Evolutionary conservation across 2,888 invertebrate species (phyloP).

Genomic region (Germaria angustata): DNA sequence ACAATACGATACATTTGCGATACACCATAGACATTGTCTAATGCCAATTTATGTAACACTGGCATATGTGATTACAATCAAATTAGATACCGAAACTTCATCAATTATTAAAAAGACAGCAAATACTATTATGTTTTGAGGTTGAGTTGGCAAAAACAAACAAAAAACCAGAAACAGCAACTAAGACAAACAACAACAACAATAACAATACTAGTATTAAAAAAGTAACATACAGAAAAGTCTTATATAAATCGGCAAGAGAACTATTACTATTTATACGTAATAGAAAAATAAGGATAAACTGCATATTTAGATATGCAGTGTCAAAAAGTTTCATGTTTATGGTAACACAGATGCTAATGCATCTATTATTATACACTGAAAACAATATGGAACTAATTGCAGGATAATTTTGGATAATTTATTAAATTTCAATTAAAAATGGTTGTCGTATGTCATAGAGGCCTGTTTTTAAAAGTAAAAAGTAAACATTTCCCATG

Average conservation of each 20-base stretch:
- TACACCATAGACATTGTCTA: slow-evolving; percentile 66
- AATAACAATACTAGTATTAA: not conserved
- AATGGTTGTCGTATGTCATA: no score
- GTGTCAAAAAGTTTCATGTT: slow-evolving; percentile 67
- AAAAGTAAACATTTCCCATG: no score
- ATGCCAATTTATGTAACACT: slow-evolving; percentile 70
- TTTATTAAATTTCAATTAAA: no score
- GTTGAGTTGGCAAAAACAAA: slow-evolving; percentile 17
- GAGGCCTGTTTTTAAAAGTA: no score
- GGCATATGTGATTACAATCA: slow-evolving; percentile 69
- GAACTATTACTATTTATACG: not conserved
- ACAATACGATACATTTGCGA: slow-evolving; percentile 57
- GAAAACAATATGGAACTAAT: no score
- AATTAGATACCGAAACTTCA: slow-evolving; percentile 70
- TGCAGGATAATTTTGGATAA: no score
- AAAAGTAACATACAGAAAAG: slow-evolving; percentile 20
- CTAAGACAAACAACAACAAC: slow-evolving; percentile 10
- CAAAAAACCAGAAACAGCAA: not conserved
- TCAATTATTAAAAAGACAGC: slow-evolving; percentile 68
- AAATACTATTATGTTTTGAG: slow-evolving; percentile 65
- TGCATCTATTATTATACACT: slow-evolving; percentile 2
- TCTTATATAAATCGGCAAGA: slow-evolving; percentile 4
- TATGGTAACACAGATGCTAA: slow-evolving; percentile 64
- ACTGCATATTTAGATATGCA: slow-evolving; percentile 66
- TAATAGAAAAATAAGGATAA: slow-evolving; percentile 53